phyloP scores from a whole-genome alignment of 2,113 vertebrate species.

The Mugil cephalus region DNA sequence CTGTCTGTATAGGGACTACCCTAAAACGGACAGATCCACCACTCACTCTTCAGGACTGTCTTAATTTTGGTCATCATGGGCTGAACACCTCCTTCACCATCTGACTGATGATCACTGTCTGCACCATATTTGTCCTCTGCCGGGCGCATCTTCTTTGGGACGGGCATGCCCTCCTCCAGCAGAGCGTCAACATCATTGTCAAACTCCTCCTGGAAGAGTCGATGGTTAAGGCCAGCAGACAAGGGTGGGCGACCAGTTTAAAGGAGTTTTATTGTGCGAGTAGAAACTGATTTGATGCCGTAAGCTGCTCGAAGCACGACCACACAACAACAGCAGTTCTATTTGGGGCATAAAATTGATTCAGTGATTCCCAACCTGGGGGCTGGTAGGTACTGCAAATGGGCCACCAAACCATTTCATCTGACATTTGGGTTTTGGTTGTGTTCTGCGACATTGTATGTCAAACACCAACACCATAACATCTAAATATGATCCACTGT shows the following conservation, averaged over 20 bases:
- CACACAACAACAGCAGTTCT: background rate
- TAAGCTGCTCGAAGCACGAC: background rate
- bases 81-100: constrained; percentile 94
- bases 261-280: background rate
- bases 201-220: constrained; percentile 97
- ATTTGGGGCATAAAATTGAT: background rate
- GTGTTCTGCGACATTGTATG: no score
- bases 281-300: background rate
- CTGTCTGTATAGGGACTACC: background rate
- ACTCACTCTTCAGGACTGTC: constrained; percentile 99
- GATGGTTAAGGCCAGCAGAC: constrained; percentile 58
- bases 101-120: constrained; percentile 96
- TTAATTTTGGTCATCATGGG: constrained; percentile 99
- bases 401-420: no score
- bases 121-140: constrained; percentile 89
- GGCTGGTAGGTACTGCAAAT: no score
- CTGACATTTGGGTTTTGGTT: no score
- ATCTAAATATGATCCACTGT: no score
- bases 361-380: no score
- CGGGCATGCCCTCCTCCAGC: constrained; percentile 95
- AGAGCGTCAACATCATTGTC: constrained; percentile 99
- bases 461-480: no score
- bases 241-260: constrained; percentile 23
- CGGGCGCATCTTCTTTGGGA: constrained; percentile 93
- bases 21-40: constrained; percentile 8